These are phyloP conservation scores for Atherinosoma microstoma DNA, from an alignment of 2,797 vertebrate genomes.

Conservation along the genomic window DNA sequence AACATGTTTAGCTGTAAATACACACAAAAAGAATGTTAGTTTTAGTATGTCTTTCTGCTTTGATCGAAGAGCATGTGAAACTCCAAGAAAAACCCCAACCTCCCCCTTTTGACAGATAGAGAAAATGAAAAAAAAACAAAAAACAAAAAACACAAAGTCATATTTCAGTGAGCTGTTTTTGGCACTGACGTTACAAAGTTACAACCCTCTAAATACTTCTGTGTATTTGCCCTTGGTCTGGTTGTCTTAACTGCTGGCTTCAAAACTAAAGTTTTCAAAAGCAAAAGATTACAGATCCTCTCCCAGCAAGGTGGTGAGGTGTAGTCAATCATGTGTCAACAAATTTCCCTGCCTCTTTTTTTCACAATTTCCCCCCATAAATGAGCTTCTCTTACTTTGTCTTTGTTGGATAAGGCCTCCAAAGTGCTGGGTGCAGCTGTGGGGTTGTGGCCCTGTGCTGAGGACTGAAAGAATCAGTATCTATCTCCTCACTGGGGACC, in stretches of 20 bases:
- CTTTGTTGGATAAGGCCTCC: conserved; percentile 66
- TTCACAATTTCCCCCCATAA: conserved; percentile 53
- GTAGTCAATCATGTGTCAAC: conserved; percentile 50
- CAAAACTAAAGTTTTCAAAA: conserved; percentile 47
- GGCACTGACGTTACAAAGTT: conserved; percentile 54
- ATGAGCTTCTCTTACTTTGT: conserved; percentile 48
- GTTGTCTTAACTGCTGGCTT: conserved; percentile 59
- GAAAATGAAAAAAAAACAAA: conserved; percentile 45
- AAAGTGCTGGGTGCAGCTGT: conserved; percentile 71
- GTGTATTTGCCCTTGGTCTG: conserved; percentile 52
- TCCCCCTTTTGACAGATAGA: conserved; percentile 58
- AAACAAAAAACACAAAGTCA: conserved; percentile 55
- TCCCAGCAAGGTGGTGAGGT: conserved; percentile 40
- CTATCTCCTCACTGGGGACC: conserved; percentile 81
- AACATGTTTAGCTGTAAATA: conserved; percentile 51
- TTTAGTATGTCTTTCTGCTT: conserved; percentile 66
- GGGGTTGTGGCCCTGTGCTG: conserved; percentile 66
- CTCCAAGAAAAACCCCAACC: conserved; percentile 70
- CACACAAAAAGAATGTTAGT: conserved; percentile 65
- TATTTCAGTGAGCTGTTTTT: conserved; percentile 70
- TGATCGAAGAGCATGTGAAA: conserved; percentile 51
- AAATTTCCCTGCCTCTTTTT: conserved; percentile 44
- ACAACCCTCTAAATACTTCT: conserved; percentile 62
- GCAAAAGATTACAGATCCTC: conserved; percentile 46
- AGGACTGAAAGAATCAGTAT: conserved; percentile 73